Evolutionary conservation across 2,113 vertebrate genomes (phyloP).

Genomic region (Scytalopus superciliaris): DNA sequence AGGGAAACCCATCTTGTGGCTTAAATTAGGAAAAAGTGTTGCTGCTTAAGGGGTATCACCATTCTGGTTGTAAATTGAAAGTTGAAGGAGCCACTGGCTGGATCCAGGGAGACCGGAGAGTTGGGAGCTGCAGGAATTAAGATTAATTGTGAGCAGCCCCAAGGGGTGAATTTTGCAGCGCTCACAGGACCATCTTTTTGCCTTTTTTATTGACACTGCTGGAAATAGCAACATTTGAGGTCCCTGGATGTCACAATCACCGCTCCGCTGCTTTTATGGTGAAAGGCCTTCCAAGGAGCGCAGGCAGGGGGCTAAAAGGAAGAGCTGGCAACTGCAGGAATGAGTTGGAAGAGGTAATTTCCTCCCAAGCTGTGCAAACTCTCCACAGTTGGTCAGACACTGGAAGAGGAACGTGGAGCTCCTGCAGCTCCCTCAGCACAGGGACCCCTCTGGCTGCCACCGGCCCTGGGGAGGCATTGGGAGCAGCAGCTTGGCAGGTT

Average conservation of each 20-base stretch:
- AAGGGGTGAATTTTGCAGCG: not conserved
- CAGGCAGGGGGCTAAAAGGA: slow-evolving; percentile 20
- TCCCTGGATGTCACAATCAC: not conserved
- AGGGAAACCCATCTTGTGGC: not conserved
- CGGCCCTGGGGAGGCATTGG: rapidly evolving
- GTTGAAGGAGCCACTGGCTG: rapidly evolving
- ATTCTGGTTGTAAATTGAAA: not conserved
- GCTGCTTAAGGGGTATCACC: not conserved
- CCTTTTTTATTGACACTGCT: not conserved
- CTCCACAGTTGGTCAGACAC: not conserved
- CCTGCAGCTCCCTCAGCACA: not conserved
- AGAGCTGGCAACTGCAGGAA: not conserved
- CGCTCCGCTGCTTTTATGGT: not conserved
- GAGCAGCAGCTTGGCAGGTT: not conserved
- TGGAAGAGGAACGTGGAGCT: not conserved
- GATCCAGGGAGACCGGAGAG: not conserved
- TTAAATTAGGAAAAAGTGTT: rapidly evolving
- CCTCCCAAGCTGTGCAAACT: slow-evolving; percentile 52
- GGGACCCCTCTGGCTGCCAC: not conserved
- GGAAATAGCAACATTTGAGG: not conserved
- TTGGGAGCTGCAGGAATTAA: not conserved
- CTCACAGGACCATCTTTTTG: rapidly evolving
- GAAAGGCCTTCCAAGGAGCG: not conserved
- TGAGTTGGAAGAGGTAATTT: slow-evolving; percentile 27
- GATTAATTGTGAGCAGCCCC: not conserved